A percentile compares a stretch with the other conserved stretches of the same genome.
These are phyloP conservation scores for Galendromus occidentalis DNA, from an alignment of 1,140 invertebrate genomes.

Conservation along the genomic window DNA sequence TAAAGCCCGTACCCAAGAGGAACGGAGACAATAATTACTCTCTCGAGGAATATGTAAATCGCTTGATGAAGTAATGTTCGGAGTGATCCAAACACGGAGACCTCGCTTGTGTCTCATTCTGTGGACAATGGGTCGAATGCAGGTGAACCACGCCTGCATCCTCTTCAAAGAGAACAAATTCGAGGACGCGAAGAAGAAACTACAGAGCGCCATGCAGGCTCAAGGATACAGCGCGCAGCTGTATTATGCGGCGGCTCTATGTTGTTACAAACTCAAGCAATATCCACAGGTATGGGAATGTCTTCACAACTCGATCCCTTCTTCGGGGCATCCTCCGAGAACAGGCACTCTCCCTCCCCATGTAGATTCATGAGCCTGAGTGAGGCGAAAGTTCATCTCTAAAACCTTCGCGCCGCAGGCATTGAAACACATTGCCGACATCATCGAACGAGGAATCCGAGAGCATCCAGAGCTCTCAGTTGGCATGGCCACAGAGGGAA, in stretches of 20 bases:
- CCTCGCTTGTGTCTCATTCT: neutral
- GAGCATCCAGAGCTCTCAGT: conserved; percentile 95
- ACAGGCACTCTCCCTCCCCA: no score
- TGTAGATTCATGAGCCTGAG: no score
- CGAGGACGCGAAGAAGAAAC: conserved; percentile 79
- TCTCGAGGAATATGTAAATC: no score
- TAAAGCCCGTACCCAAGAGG: neutral
- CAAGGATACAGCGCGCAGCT: conserved; percentile 61
- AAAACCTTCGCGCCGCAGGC: conserved; percentile 1
- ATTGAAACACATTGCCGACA: conserved; percentile 45
- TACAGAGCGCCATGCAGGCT: conserved; percentile 64
- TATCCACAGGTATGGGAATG: conserved; percentile 58
- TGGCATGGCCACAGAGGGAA: conserved; percentile 92
- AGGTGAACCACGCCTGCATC: conserved; percentile 14
- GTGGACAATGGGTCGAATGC: neutral
- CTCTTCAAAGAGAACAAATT: conserved; percentile 50
- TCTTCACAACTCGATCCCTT: no score
- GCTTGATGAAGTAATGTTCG: neutral
- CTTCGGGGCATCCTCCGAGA: no score
- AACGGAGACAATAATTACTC: no score
- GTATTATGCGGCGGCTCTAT: conserved; percentile 86
- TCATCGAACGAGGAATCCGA: conserved; percentile 83
- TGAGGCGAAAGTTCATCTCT: no score
- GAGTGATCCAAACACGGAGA: neutral
- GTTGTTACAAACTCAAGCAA: conserved; percentile 84